Evolutionary conservation across 2,888 invertebrate species (phyloP).

Genomic region (Pandemis cinnamomeana): DNA sequence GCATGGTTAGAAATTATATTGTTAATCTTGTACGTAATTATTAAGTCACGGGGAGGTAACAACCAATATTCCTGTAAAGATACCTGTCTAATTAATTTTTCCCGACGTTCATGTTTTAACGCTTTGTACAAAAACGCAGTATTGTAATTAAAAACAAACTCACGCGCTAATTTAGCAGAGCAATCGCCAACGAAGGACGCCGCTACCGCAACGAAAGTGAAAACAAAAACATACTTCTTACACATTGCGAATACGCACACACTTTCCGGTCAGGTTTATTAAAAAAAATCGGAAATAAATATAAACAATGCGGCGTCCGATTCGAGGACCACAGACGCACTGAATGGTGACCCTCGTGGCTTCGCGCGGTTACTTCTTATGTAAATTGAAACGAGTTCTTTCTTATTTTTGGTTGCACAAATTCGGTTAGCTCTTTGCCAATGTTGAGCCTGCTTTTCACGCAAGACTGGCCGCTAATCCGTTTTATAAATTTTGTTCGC

Average conservation of each 20-base stretch:
- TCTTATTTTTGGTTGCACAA: slow-evolving; percentile 80
- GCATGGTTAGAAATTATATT: no score
- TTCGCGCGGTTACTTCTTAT: slow-evolving; percentile 61
- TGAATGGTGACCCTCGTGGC: slow-evolving; percentile 63
- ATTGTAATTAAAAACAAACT: slow-evolving; percentile 54
- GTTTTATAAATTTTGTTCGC: slow-evolving; percentile 66
- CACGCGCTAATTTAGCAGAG: slow-evolving; percentile 72
- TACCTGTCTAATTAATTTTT: not conserved
- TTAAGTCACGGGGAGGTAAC: not conserved
- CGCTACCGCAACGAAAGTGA: slow-evolving; percentile 59
- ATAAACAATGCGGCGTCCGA: slow-evolving; percentile 52
- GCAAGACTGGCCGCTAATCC: slow-evolving; percentile 72
- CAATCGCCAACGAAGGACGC: slow-evolving; percentile 59
- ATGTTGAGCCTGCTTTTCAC: slow-evolving; percentile 75
- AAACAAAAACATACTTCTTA: slow-evolving; percentile 67
- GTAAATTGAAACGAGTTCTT: slow-evolving; percentile 76
- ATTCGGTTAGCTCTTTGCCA: slow-evolving; percentile 75
- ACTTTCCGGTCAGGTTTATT: slow-evolving; percentile 43
- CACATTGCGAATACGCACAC: slow-evolving; percentile 63
- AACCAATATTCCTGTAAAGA: not conserved
- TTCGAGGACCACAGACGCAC: slow-evolving; percentile 60
- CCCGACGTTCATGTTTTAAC: slow-evolving; percentile 32
- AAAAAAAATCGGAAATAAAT: slow-evolving; percentile 43
- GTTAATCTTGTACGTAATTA: no score
- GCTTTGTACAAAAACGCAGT: slow-evolving; percentile 36